A percentile compares a stretch with the other conserved stretches of the same genome.
phyloP scores from a whole-genome alignment of 2,113 vertebrate genomes.

The Melanerpes formicivorus region DNA sequence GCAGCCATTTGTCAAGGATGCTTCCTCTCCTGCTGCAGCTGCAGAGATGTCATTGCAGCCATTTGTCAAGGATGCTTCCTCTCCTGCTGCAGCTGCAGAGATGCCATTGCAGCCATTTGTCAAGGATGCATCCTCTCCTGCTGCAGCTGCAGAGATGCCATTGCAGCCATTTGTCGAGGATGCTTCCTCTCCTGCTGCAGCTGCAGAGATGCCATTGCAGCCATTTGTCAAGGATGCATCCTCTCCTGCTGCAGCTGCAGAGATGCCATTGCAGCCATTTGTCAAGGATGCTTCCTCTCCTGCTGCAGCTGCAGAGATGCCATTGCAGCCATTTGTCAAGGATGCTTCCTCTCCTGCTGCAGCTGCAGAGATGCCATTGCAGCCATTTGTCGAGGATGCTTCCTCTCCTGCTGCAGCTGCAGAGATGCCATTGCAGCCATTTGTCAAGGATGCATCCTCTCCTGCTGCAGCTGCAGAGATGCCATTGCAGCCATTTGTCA shows the following conservation, averaged over 20 bases:
- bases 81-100: too few species aligned
- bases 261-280: not conserved
- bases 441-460: too few species aligned
- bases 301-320: not conserved
- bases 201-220: not conserved
- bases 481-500: too few species aligned
- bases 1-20: too few species aligned
- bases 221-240: accelerated
- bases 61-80: too few species aligned
- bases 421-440: too few species aligned
- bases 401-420: too few species aligned
- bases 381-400: too few species aligned
- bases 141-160: not conserved
- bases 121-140: not conserved
- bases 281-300: not conserved
- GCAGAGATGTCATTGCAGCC: too few species aligned
- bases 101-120: too few species aligned
- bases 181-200: not conserved
- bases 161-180: not conserved
- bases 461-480: too few species aligned
- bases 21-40: too few species aligned
- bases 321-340: not conserved
- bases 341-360: not conserved
- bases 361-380: accelerated
- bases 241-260: not conserved